Conservation (phyloP, 1,140 invertebrate genomes). For the Papilio glaucus region DNA sequence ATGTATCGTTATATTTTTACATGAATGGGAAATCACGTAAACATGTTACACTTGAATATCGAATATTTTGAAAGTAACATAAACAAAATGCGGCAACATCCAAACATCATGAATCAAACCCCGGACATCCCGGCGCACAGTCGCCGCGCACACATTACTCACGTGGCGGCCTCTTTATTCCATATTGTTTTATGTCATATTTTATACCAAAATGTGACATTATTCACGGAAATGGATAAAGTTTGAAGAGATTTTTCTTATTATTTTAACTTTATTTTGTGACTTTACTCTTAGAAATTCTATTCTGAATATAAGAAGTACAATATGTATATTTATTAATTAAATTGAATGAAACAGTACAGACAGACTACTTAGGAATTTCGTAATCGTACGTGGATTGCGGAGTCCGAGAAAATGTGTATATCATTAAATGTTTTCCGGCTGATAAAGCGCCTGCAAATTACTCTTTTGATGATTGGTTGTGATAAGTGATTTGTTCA, state of each 20-base stretch:
- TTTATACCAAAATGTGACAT: conserved; percentile 19
- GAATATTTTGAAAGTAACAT: conserved; percentile 3
- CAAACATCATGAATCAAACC: conserved; percentile 57
- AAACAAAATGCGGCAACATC: conserved; percentile 34
- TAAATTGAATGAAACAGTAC: too few relatives aligned
- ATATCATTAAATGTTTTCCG: too few relatives aligned
- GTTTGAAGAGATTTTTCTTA: neutral
- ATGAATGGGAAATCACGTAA: neutral
- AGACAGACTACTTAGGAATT: too few relatives aligned
- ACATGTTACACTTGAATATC: neutral
- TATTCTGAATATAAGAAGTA: neutral
- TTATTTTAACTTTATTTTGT: neutral
- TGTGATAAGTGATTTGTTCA: too few relatives aligned
- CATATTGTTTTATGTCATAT: conserved; percentile 33
- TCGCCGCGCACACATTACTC: conserved; percentile 31
- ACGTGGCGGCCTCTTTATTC: conserved; percentile 30
- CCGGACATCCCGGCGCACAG: conserved; percentile 41
- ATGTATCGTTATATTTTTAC: neutral
- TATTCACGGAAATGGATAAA: conserved; percentile 18
- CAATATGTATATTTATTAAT: too few relatives aligned
- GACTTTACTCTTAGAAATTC: neutral
- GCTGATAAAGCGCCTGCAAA: too few relatives aligned
- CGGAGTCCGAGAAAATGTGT: too few relatives aligned
- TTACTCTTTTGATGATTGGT: too few relatives aligned
- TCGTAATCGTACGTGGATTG: too few relatives aligned